Conservation (phyloP, 2,888 invertebrate species). For the Sepioteuthis lessoniana region DNA sequence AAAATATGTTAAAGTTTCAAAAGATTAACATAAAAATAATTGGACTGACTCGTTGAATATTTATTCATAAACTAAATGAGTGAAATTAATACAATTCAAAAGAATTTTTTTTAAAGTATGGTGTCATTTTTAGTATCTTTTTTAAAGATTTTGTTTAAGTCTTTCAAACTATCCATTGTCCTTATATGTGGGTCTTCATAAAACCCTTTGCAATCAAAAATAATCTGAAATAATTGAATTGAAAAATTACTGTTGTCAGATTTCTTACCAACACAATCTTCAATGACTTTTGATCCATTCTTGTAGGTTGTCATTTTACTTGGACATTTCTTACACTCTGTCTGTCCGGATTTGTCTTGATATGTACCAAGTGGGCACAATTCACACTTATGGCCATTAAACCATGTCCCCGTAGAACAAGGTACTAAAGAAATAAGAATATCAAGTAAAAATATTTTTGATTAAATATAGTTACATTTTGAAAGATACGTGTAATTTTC, state of each 20-base stretch:
- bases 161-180: too few species aligned
- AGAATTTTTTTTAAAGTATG: too few species aligned
- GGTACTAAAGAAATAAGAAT: not conserved
- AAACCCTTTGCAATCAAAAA: too few species aligned
- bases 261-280: conserved; percentile 40
- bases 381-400: not conserved
- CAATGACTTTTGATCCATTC: not conserved
- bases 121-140: too few species aligned
- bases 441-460: not conserved
- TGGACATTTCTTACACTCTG: conserved; percentile 37
- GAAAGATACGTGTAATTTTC: not conserved
- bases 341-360: not conserved
- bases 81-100: too few species aligned
- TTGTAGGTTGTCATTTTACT: not conserved
- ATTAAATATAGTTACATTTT: not conserved
- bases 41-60: too few species aligned
- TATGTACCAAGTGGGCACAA: not conserved
- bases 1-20: too few species aligned
- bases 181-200: too few species aligned
- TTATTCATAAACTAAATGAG: too few species aligned
- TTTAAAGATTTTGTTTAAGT: too few species aligned
- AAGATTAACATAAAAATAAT: too few species aligned
- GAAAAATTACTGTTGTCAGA: not conserved
- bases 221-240: too few species aligned
- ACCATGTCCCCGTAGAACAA: not conserved